Evolutionary conservation across 2,113 vertebrate species (phyloP).

Genomic region (Triplophysa dalaica): DNA sequence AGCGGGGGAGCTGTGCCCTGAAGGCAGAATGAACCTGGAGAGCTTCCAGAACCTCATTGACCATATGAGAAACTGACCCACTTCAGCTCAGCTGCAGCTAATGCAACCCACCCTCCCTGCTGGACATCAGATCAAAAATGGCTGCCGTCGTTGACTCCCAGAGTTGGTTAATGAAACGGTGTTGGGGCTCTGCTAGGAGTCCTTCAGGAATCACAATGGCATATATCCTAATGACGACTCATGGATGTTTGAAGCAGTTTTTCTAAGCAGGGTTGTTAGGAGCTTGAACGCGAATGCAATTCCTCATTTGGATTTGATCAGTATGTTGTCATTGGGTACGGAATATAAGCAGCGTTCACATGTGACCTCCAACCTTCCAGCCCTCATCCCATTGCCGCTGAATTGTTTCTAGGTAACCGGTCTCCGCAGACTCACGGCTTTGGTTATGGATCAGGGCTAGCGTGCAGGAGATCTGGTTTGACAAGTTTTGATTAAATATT

Average conservation of each 20-base stretch:
- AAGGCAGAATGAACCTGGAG: slow-evolving; percentile 41
- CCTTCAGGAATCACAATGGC: slow-evolving; percentile 25
- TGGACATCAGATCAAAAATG: slow-evolving; percentile 42
- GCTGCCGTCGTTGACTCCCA: slow-evolving; percentile 49
- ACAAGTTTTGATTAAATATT: slow-evolving; percentile 55
- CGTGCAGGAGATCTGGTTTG: slow-evolving; percentile 46
- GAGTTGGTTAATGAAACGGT: slow-evolving; percentile 29
- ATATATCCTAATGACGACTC: neutral
- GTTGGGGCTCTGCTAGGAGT: slow-evolving; percentile 38
- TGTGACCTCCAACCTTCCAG: neutral
- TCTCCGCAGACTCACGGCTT: neutral
- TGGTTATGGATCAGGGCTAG: slow-evolving; percentile 26
- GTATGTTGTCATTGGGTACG: neutral
- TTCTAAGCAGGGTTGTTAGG: neutral
- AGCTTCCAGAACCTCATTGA: slow-evolving; percentile 44
- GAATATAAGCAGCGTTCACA: neutral
- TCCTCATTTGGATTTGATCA: neutral
- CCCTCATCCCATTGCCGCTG: slow-evolving; percentile 4
- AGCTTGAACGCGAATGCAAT: neutral
- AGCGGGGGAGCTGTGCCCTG: slow-evolving; percentile 6
- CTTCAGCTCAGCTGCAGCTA: slow-evolving; percentile 34
- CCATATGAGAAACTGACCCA: slow-evolving; percentile 48
- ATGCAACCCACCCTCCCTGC: slow-evolving; percentile 27
- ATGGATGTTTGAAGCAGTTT: neutral
- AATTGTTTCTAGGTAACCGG: slow-evolving; percentile 14